Conservation (phyloP, 2,797 vertebrate species). For the Crocodylus rhombifer region DNA sequence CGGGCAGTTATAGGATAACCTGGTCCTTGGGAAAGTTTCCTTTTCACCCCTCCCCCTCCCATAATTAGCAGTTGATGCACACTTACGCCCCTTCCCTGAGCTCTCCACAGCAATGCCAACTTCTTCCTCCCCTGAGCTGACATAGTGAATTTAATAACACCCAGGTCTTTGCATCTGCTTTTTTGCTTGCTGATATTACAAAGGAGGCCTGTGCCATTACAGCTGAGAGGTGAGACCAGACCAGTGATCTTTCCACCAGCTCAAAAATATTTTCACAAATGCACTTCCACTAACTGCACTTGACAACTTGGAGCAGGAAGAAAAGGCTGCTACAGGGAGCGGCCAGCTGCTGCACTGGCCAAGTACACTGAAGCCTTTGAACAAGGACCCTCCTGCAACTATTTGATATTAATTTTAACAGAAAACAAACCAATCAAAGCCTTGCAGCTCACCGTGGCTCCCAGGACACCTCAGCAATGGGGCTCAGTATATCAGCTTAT, state of each 20-base stretch:
- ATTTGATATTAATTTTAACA: slow-evolving; percentile 32
- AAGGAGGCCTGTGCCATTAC: neutral
- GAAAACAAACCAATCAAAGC: slow-evolving; percentile 42
- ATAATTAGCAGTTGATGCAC: neutral
- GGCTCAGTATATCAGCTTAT: neutral
- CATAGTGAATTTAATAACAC: neutral
- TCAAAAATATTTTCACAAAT: neutral
- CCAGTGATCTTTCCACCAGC: neutral
- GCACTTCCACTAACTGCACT: neutral
- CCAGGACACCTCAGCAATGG: neutral
- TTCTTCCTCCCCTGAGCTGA: neutral
- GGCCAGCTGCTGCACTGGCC: neutral
- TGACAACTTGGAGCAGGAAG: neutral
- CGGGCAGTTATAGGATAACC: neutral
- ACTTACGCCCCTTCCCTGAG: neutral
- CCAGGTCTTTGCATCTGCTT: neutral
- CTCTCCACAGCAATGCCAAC: neutral
- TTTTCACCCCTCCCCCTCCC: neutral
- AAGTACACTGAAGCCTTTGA: neutral
- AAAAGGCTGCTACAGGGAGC: neutral
- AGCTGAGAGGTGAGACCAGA: neutral
- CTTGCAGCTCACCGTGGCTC: neutral
- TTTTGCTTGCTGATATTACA: slow-evolving; percentile 13
- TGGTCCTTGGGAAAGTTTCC: neutral
- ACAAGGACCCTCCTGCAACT: neutral